Conservation (phyloP, 2,888 invertebrate genomes). For the Cecidostiba fungosa region DNA sequence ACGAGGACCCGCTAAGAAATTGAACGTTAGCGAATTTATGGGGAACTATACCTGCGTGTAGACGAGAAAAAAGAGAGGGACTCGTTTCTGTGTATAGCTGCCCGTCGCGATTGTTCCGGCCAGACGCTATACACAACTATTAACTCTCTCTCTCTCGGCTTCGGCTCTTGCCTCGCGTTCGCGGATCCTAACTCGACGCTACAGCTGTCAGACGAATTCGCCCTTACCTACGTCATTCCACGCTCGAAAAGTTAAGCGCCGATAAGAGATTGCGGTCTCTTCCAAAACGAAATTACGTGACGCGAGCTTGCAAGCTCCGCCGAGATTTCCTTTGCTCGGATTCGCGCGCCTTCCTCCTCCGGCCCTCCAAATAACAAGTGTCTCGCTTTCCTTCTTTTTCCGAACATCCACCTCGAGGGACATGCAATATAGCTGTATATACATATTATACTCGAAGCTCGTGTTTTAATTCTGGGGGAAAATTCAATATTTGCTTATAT, state of each 20-base stretch:
- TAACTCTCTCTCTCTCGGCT: slow-evolving; percentile 1
- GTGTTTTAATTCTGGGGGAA: not conserved
- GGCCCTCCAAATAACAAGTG: not conserved
- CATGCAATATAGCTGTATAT: no score
- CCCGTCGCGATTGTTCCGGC: not conserved
- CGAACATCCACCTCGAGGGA: no score
- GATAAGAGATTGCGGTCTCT: slow-evolving; percentile 72
- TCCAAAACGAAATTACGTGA: slow-evolving; percentile 71
- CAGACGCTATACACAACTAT: not conserved
- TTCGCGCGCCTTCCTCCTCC: no score
- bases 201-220: slow-evolving; percentile 75
- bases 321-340: not conserved
- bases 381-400: not conserved
- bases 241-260: slow-evolving; percentile 69
- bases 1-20: slow-evolving; percentile 67
- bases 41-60: not conserved
- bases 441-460: not conserved
- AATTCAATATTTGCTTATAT: slow-evolving; percentile 13
- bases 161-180: slow-evolving; percentile 60
- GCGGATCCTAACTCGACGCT: slow-evolving; percentile 69
- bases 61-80: not conserved
- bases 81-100: not conserved
- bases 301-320: not conserved
- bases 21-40: slow-evolving; percentile 48
- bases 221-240: slow-evolving; percentile 73